phyloP scores from a whole-genome alignment of 2,888 invertebrate genomes.

The Selenia dentaria region DNA sequence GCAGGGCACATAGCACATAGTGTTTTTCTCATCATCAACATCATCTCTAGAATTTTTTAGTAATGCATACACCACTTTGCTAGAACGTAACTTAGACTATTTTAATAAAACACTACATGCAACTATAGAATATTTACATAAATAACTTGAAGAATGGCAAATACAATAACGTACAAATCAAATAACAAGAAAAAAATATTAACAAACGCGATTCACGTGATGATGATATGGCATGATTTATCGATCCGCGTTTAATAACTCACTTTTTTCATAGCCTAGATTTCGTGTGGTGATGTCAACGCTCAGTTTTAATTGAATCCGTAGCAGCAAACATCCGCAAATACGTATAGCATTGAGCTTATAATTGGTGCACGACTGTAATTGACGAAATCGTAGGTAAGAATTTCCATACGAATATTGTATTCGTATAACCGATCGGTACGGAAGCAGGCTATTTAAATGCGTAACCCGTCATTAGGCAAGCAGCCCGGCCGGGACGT shows the following conservation, averaged over 20 bases:
- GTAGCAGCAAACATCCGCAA: constrained; percentile 5
- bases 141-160: no score
- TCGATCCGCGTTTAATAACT: constrained; percentile 8
- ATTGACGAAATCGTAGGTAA: constrained; percentile 51
- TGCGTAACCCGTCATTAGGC: constrained; percentile 79
- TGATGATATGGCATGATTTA: constrained; percentile 22
- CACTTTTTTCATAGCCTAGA: constrained; percentile 14
- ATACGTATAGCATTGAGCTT: constrained; percentile 13
- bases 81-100: no score
- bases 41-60: no score
- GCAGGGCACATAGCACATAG: no score
- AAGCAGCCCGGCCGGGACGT: constrained; percentile 50
- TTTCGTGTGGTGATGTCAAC: constrained; percentile 8
- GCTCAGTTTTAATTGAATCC: constrained; percentile 17
- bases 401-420: constrained; percentile 56
- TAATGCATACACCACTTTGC: no score
- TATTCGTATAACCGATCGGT: constrained; percentile 61
- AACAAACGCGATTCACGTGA: no score
- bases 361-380: constrained; percentile 30
- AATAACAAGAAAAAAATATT: no score
- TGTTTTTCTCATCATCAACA: no score
- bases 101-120: no score
- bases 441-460: constrained; percentile 75
- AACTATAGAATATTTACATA: no score
- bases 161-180: no score